Evolutionary conservation across 2,888 invertebrate genomes (phyloP).

Genomic region (Tetragonisca angustula): DNA sequence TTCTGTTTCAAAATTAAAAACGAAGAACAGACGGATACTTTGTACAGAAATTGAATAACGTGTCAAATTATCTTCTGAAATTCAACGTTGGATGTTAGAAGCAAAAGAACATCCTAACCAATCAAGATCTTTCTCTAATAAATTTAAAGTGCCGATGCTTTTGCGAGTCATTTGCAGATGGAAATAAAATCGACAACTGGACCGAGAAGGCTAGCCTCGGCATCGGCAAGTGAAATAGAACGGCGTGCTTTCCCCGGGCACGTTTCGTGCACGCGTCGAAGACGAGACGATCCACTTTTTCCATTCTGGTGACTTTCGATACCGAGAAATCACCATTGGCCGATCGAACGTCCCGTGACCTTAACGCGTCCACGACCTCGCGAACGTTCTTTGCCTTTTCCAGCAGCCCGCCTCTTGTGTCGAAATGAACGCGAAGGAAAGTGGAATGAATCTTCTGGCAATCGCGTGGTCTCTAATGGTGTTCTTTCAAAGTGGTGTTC

Average conservation of each 20-base stretch:
- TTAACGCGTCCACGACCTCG: slow-evolving; percentile 4
- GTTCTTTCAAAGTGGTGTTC: not conserved
- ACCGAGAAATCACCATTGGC: not conserved
- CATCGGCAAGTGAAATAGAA: slow-evolving; percentile 72
- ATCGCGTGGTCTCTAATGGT: not conserved
- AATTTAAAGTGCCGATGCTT: too few relatives aligned
- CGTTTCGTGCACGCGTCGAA: slow-evolving; percentile 48
- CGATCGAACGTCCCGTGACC: not conserved
- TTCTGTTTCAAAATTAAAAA: too few relatives aligned
- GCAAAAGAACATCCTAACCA: too few relatives aligned
- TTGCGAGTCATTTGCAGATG: not conserved
- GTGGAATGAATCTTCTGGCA: not conserved
- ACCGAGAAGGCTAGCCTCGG: slow-evolving; percentile 29
- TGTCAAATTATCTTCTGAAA: too few relatives aligned
- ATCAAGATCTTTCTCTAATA: too few relatives aligned
- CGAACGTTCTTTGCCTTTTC: not conserved
- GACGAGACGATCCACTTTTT: slow-evolving; percentile 69
- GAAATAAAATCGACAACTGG: slow-evolving; percentile 50
- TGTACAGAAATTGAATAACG: too few relatives aligned
- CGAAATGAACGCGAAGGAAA: slow-evolving; percentile 7
- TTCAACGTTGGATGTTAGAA: too few relatives aligned
- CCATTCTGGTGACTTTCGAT: slow-evolving; percentile 68
- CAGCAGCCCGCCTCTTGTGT: not conserved
- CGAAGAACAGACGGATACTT: too few relatives aligned
- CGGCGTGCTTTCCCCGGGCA: slow-evolving; percentile 73